Evolutionary conservation across 2,888 invertebrate genomes (phyloP).

Genomic region (Pelosia muscerda): DNA sequence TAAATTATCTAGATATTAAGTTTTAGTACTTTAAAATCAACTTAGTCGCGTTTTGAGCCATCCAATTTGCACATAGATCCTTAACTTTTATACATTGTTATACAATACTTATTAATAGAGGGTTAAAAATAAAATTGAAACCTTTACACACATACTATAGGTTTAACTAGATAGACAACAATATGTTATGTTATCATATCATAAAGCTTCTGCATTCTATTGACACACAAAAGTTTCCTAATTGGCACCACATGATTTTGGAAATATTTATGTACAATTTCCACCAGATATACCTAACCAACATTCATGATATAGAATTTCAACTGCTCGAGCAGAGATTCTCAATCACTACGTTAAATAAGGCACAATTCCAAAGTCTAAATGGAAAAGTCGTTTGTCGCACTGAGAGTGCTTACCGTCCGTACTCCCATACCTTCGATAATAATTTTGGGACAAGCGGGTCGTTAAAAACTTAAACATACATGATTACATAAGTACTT

Average conservation of each 20-base stretch:
- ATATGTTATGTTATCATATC: conserved; percentile 17
- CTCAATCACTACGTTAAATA: conserved; percentile 41
- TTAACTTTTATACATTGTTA: background rate
- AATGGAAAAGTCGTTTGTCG: conserved; percentile 50
- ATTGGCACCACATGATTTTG: conserved; percentile 71
- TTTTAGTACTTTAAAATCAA: conserved; percentile 2
- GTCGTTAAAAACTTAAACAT: conserved; percentile 64
- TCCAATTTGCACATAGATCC: conserved; percentile 14
- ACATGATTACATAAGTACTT: conserved; percentile 47
- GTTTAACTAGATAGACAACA: conserved; percentile 62
- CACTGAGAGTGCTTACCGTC: conserved; percentile 64
- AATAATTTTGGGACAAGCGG: conserved; percentile 63
- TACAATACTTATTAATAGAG: conserved; percentile 11
- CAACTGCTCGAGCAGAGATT: conserved; percentile 32
- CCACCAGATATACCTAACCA: conserved; percentile 28
- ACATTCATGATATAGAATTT: conserved; percentile 35
- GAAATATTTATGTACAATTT: conserved; percentile 63
- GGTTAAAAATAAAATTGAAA: conserved; percentile 5
- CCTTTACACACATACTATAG: conserved; percentile 34
- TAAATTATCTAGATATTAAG: background rate
- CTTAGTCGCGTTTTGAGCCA: conserved; percentile 33
- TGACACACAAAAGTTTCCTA: conserved; percentile 48
- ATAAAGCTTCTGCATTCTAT: conserved; percentile 35
- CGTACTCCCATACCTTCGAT: conserved; percentile 71
- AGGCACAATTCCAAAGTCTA: conserved; percentile 32